These are phyloP conservation scores for Leptinotarsa undecemlineata DNA, from an alignment of 1,140 invertebrate genomes.

Conservation along the genomic window DNA sequence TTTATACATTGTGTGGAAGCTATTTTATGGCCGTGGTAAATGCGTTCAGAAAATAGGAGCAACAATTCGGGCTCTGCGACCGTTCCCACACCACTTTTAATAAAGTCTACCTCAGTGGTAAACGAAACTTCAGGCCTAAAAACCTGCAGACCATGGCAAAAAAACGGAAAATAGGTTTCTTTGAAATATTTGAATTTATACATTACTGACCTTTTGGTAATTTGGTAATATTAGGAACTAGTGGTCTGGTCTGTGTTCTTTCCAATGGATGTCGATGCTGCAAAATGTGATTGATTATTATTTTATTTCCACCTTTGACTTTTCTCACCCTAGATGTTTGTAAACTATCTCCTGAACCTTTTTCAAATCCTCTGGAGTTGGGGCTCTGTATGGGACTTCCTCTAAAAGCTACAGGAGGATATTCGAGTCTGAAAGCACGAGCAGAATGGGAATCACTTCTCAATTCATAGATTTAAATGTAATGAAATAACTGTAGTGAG, in stretches of 20 bases:
- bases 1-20: not conserved
- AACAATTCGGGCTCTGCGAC: too few species aligned
- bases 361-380: conserved; percentile 15
- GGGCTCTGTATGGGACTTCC: conserved; percentile 6
- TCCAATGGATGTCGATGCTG: conserved; percentile 24
- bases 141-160: too few species aligned
- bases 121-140: too few species aligned
- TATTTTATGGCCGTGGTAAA: too few species aligned
- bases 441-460: not conserved
- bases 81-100: too few species aligned
- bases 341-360: conserved; percentile 30
- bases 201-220: conserved; percentile 20
- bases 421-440: conserved; percentile 27
- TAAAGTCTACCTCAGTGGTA: too few species aligned
- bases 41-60: too few species aligned
- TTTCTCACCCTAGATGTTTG: not conserved
- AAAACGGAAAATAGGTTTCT: too few species aligned
- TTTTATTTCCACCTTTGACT: not conserved
- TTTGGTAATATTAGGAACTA: conserved; percentile 23
- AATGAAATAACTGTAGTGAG: too few species aligned
- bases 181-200: not conserved
- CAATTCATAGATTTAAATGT: not conserved
- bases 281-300: not conserved
- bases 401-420: conserved; percentile 23
- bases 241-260: conserved; percentile 13